A percentile compares a stretch with the other conserved stretches of the same genome.
Evolutionary conservation across 2,888 invertebrate genomes (phyloP).

Genomic region (Morpho deidamia): DNA sequence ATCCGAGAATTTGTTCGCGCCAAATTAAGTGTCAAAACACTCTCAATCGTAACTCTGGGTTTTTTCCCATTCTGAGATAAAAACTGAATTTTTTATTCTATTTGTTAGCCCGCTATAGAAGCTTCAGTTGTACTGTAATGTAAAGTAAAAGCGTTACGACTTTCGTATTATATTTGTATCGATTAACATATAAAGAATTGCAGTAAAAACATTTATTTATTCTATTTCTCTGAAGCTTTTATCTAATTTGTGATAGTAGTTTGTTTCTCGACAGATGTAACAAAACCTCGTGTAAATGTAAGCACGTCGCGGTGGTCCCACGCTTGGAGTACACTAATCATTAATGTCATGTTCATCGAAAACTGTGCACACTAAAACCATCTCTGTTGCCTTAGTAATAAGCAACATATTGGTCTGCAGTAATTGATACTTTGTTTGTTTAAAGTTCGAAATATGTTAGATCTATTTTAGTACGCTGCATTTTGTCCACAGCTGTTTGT

Average conservation of each 20-base stretch:
- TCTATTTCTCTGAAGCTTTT: too few species aligned
- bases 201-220: too few species aligned
- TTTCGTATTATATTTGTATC: too few species aligned
- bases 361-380: slow-evolving; percentile 1
- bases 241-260: not conserved
- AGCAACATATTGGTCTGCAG: slow-evolving; percentile 1
- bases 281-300: slow-evolving; percentile 20
- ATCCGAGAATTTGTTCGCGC: too few species aligned
- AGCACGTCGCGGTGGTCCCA: slow-evolving; percentile 35
- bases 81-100: too few species aligned
- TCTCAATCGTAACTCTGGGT: too few species aligned
- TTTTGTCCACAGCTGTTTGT: slow-evolving; percentile 36
- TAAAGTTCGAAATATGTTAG: slow-evolving; percentile 18
- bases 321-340: slow-evolving; percentile 22
- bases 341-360: slow-evolving; percentile 10
- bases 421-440: slow-evolving; percentile 9
- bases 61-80: too few species aligned
- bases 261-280: slow-evolving; percentile 19
- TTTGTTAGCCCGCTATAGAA: too few species aligned
- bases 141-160: too few species aligned
- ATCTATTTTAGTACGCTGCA: slow-evolving; percentile 34
- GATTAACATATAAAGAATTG: too few species aligned
- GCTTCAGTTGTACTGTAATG: too few species aligned
- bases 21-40: too few species aligned
- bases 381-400: not conserved